Evolutionary conservation across 1,140 invertebrate genomes (phyloP), one percentile per base, ranked within the genome.

Genomic region (Gryllus bimaculatus): DNA sequence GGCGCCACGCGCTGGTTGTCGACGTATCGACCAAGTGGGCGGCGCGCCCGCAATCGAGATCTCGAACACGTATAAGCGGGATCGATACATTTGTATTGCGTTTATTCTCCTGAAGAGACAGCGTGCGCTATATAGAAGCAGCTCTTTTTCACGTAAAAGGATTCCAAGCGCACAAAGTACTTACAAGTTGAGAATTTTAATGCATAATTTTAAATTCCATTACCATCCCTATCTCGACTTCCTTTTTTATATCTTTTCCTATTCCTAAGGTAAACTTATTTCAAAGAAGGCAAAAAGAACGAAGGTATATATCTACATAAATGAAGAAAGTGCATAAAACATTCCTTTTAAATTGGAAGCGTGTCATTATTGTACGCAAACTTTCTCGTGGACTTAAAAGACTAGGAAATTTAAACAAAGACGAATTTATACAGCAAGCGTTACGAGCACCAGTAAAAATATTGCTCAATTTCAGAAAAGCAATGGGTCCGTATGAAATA

Each of bases 101-200:
- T 66, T 66, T 66, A 66, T 66, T 66, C 54, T 66, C 54, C 10
- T 66, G 54, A 18, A 66, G 54, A 66, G 54, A 66, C 54, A 66
- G 54, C 54, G 54, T 66, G 54, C 54, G 18, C 54, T 66, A 66
- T 66, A 66, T 66, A 66, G 18, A 66, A 13, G 54, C 54, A 66
- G 54, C 54, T 66, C 54, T 66, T 66, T 66, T 66, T 66, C 54
- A 66, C 54, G 54, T 66, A 66, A 66, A 66, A 66, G 54, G 54
- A 66, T 66, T 66, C 54, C 18, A 18, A 39, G 26, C 10, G 7
- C 54, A 66, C 54, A 66, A 66, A 66, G 54, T 66, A 66, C 54
- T 66, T 66, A 66, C 54, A 66, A 66, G 54, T 66, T 66, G 54
- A 66, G 54, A 66, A 66, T 66, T 66, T 66, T 66, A 66, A 66